A percentile compares a stretch with the other conserved stretches of the same genome.
phyloP scores from a whole-genome alignment of 2,888 invertebrate genomes.

The Ophioninae sp. region DNA sequence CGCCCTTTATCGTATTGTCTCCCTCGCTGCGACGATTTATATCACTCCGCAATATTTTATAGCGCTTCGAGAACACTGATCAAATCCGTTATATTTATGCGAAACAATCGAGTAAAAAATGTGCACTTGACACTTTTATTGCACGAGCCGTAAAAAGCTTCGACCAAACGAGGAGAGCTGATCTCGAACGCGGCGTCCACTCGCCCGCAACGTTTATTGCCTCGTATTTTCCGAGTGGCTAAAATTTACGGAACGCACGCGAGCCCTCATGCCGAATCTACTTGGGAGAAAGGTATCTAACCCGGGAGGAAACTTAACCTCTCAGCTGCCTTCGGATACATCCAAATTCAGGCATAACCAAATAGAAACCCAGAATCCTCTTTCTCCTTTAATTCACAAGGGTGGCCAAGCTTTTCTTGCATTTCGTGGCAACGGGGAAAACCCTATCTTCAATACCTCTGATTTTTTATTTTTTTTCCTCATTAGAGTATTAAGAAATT shows the following conservation, averaged over 20 bases:
- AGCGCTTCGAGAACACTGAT: slow-evolving; percentile 59
- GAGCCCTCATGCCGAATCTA: slow-evolving; percentile 13
- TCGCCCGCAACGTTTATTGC: slow-evolving; percentile 59
- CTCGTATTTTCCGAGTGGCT: slow-evolving; percentile 60
- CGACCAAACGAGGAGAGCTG: slow-evolving; percentile 40
- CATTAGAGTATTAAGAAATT: neutral
- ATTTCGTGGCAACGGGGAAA: slow-evolving; percentile 5
- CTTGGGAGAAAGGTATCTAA: slow-evolving; percentile 20
- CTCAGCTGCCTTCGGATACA: slow-evolving; percentile 5
- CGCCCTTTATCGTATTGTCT: slow-evolving; percentile 52
- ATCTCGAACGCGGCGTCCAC: slow-evolving; percentile 43
- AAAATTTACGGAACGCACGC: slow-evolving; percentile 49
- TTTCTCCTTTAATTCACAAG: neutral
- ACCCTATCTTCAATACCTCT: neutral
- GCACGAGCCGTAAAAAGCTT: slow-evolving; percentile 59
- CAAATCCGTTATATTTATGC: slow-evolving; percentile 63
- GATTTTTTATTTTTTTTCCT: neutral
- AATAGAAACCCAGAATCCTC: neutral
- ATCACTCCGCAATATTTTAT: slow-evolving; percentile 59
- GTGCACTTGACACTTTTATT: slow-evolving; percentile 63
- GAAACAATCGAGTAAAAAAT: slow-evolving; percentile 62
- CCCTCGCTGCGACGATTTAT: slow-evolving; percentile 61
- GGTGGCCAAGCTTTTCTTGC: neutral
- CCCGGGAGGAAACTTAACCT: neutral
- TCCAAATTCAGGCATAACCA: slow-evolving; percentile 13